These are phyloP conservation scores for Ancistrus triradiatus DNA, from an alignment of 2,113 vertebrate species.

Conservation along the genomic window DNA sequence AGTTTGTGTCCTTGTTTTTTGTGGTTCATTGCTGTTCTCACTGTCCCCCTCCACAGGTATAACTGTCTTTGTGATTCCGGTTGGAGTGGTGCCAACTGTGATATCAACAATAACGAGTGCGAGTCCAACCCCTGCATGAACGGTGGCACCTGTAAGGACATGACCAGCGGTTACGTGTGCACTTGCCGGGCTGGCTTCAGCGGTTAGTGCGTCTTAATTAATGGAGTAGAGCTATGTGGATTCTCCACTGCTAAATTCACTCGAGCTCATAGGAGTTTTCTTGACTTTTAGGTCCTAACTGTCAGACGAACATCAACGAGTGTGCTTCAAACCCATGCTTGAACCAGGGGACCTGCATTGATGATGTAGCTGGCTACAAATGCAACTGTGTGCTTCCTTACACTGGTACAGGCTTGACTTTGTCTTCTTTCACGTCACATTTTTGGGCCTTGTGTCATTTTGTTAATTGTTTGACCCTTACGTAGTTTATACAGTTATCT, in stretches of 20 bases:
- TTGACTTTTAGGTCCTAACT: constrained; percentile 82
- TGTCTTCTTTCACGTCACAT: constrained; percentile 2
- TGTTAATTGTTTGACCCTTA: constrained; percentile 41
- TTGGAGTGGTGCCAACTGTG: constrained; percentile 91
- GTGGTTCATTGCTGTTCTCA: too few species aligned
- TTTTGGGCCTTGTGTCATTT: too few species aligned
- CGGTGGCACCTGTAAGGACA: constrained; percentile 89
- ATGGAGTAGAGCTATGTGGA: too few species aligned
- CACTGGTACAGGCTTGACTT: constrained; percentile 85
- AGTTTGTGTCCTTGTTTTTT: too few species aligned
- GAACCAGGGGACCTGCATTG: constrained; percentile 92
- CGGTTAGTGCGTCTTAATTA: constrained; percentile 71
- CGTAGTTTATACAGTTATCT: constrained; percentile 39
- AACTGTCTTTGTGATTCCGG: constrained; percentile 85
- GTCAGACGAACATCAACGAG: constrained; percentile 95
- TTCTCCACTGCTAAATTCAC: too few species aligned
- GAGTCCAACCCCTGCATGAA: constrained; percentile 94
- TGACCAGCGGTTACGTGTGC: constrained; percentile 92
- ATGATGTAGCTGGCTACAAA: constrained; percentile 88
- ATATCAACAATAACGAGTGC: constrained; percentile 91
- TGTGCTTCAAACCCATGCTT: constrained; percentile 95
- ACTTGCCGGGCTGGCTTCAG: constrained; percentile 88
- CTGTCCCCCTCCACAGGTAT: constrained; percentile 65
- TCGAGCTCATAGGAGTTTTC: constrained; percentile 21
- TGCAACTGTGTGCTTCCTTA: constrained; percentile 92